These are phyloP conservation scores for Cherax destructor DNA, from an alignment of 1,140 invertebrate species.

Conservation along the genomic window DNA sequence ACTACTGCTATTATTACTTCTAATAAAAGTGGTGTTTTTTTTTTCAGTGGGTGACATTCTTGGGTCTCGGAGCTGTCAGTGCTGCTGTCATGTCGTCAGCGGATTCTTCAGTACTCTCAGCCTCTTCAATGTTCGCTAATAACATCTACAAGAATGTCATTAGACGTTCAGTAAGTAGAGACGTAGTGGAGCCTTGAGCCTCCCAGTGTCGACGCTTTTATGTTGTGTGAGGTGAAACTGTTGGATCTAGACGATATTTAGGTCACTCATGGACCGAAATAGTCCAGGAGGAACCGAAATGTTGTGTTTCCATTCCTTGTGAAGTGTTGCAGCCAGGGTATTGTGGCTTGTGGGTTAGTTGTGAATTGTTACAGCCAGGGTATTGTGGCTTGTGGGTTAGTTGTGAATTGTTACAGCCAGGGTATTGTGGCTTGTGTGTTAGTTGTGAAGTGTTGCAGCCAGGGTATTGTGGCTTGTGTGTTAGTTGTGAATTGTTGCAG, in stretches of 20 bases:
- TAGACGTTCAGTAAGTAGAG: slow-evolving; percentile 84
- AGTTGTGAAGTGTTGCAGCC: no score
- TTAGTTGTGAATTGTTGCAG: no score
- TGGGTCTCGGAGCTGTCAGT: slow-evolving; percentile 96
- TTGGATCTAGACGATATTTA: neutral
- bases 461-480: no score
- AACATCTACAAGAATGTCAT: slow-evolving; percentile 98
- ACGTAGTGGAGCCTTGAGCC: no score
- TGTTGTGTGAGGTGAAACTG: no score
- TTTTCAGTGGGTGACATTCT: slow-evolving; percentile 82
- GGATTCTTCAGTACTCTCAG: slow-evolving; percentile 96
- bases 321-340: neutral
- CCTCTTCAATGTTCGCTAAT: slow-evolving; percentile 98
- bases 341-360: no score
- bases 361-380: no score
- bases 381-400: no score
- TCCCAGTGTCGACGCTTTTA: no score
- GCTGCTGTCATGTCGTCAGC: slow-evolving; percentile 99
- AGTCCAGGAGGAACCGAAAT: no score
- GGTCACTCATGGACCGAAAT: neutral
- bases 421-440: no score
- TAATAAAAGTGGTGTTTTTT: neutral
- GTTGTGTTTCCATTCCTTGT: neutral
- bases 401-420: no score
- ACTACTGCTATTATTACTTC: neutral